Evolutionary conservation across 2,888 invertebrate species (phyloP).

Genomic region (Ormyrus thymus): DNA sequence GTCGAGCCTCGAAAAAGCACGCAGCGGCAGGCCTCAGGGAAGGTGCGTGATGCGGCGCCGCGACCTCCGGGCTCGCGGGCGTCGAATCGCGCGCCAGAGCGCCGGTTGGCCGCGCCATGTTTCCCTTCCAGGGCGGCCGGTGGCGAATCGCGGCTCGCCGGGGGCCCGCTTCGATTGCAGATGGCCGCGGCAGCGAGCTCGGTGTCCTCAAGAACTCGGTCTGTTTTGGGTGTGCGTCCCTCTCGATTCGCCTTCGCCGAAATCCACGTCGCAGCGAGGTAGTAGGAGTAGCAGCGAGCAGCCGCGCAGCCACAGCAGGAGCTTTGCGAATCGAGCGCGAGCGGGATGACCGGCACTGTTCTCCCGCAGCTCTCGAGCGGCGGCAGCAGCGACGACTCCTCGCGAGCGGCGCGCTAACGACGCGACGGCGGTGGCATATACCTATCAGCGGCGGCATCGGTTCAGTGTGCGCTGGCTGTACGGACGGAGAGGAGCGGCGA

Average conservation of each 20-base stretch:
- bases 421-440: too few relatives aligned
- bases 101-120: constrained; percentile 17
- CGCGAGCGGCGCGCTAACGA: too few relatives aligned
- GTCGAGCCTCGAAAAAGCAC: too few relatives aligned
- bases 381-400: not conserved
- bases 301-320: constrained; percentile 6
- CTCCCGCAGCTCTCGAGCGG: constrained; percentile 22
- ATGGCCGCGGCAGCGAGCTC: not conserved
- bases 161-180: not conserved
- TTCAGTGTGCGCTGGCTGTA: not conserved
- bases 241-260: too few relatives aligned
- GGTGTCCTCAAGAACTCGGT: too few relatives aligned
- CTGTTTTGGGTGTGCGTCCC: too few relatives aligned
- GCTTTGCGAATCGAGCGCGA: not conserved
- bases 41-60: too few relatives aligned
- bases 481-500: not conserved
- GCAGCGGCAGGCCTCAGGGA: too few relatives aligned
- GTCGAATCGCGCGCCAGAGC: too few relatives aligned
- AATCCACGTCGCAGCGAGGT: too few relatives aligned
- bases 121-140: not conserved
- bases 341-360: constrained; percentile 41
- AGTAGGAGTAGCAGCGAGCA: constrained; percentile 20
- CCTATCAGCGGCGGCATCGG: not conserved
- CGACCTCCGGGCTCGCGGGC: too few relatives aligned
- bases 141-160: constrained; percentile 2